Evolutionary conservation across 2,888 invertebrate genomes (phyloP).

Genomic region (Eupithecia subfuscata): DNA sequence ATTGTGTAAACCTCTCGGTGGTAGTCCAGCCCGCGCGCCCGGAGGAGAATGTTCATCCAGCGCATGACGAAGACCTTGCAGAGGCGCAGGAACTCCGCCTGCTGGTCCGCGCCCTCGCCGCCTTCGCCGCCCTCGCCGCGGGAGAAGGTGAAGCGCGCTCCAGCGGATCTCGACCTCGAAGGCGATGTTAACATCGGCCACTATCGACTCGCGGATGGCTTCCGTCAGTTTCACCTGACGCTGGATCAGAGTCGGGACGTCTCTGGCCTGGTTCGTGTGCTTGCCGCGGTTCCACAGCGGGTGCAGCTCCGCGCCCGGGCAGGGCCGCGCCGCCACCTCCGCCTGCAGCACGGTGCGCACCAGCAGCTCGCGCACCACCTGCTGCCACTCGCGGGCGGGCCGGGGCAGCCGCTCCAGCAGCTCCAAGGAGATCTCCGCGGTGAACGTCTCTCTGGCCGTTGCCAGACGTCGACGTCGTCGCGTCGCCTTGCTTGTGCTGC

Average conservation of each 20-base stretch:
- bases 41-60: not conserved
- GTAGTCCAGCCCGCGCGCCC: not conserved
- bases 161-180: not conserved
- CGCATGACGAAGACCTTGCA: not conserved
- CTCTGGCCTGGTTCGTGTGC: not conserved
- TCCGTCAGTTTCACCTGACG: not conserved
- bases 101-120: not conserved
- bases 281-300: not conserved
- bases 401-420: not conserved
- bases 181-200: not conserved
- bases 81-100: not conserved
- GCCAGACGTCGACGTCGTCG: not conserved
- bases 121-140: not conserved
- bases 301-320: too few species aligned
- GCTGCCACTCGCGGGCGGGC: not conserved
- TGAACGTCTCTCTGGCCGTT: not conserved
- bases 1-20: not conserved
- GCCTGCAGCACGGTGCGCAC: too few species aligned
- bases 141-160: not conserved
- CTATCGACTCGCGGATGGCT: not conserved
- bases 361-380: not conserved
- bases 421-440: not conserved
- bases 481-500: too few species aligned
- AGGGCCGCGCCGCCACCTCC: too few species aligned
- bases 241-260: not conserved